These are phyloP conservation scores for Rosalia funebris DNA, from an alignment of 2,888 invertebrate species.

Conservation along the genomic window DNA sequence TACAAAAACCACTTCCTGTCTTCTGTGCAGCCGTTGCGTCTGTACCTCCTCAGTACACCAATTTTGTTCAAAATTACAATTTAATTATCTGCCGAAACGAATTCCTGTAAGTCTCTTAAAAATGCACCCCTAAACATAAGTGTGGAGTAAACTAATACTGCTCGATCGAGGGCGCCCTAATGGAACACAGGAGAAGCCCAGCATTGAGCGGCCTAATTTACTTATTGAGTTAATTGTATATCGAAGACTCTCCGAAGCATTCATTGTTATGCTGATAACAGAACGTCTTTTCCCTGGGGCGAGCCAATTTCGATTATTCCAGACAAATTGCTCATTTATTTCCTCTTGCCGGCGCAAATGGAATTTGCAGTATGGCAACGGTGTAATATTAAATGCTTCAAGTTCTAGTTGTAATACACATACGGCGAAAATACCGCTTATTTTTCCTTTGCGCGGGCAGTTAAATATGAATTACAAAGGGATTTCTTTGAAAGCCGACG, in stretches of 20 bases:
- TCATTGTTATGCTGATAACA: conserved; percentile 43
- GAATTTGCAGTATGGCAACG: conserved; percentile 20
- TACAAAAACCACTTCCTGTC: too few species aligned
- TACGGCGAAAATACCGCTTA: conserved; percentile 3
- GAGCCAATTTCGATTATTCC: conserved; percentile 38
- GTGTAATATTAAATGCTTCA: conserved; percentile 22
- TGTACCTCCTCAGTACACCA: too few species aligned
- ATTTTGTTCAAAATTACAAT: background rate
- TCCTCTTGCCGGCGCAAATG: conserved; percentile 31
- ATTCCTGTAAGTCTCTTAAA: conserved; percentile 3
- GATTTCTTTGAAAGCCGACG: too few species aligned
- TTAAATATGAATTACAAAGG: too few species aligned
- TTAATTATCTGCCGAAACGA: background rate
- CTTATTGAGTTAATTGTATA: conserved; percentile 40
- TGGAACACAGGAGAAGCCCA: conserved; percentile 30
- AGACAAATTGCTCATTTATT: conserved; percentile 38
- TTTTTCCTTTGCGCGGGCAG: too few species aligned
- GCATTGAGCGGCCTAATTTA: conserved; percentile 36
- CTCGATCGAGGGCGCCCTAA: conserved; percentile 24
- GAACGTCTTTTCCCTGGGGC: conserved; percentile 34
- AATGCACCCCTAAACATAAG: conserved; percentile 30
- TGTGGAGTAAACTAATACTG: conserved; percentile 29
- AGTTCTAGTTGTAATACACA: conserved; percentile 17
- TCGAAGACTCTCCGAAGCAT: conserved; percentile 33
- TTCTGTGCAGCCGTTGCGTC: too few species aligned